Evolutionary conservation across 2,888 invertebrate genomes (phyloP).

Genomic region (Acanthopleura granulata): DNA sequence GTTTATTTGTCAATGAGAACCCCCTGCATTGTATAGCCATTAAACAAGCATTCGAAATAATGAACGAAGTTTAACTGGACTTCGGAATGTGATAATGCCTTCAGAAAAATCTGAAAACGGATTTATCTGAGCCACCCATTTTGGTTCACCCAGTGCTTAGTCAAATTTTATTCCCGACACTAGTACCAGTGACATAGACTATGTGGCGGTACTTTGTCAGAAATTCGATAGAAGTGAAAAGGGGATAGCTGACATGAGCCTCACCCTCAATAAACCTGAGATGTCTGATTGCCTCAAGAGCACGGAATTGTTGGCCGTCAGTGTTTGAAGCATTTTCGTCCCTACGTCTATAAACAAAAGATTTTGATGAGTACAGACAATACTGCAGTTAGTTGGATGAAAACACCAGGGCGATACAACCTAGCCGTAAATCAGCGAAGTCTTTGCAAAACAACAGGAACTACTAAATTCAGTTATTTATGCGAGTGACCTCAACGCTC

Average conservation of each 20-base stretch:
- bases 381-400: too few species aligned
- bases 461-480: too few species aligned
- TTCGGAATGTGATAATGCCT: constrained; percentile 8
- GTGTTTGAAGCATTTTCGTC: constrained; percentile 17
- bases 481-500: too few species aligned
- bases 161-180: constrained; percentile 7
- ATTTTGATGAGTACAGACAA: constrained; percentile 20
- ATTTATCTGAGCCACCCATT: constrained; percentile 22
- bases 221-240: constrained; percentile 14
- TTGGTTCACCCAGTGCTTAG: constrained; percentile 21
- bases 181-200: constrained; percentile 14
- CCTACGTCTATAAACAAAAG: constrained; percentile 18
- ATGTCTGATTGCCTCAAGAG: constrained; percentile 19
- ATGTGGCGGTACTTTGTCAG: constrained; percentile 24
- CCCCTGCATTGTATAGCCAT: not conserved
- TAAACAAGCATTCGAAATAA: constrained; percentile 14
- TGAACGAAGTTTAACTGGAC: constrained; percentile 24
- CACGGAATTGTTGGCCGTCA: constrained; percentile 21
- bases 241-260: constrained; percentile 21
- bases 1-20: not conserved
- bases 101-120: not conserved
- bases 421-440: not conserved
- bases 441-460: not conserved
- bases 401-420: not conserved
- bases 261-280: constrained; percentile 4